Evolutionary conservation across 2,113 vertebrate genomes (phyloP), one percentile per base, ranked within the genome.

Genomic region (Gymnogyps californianus): DNA sequence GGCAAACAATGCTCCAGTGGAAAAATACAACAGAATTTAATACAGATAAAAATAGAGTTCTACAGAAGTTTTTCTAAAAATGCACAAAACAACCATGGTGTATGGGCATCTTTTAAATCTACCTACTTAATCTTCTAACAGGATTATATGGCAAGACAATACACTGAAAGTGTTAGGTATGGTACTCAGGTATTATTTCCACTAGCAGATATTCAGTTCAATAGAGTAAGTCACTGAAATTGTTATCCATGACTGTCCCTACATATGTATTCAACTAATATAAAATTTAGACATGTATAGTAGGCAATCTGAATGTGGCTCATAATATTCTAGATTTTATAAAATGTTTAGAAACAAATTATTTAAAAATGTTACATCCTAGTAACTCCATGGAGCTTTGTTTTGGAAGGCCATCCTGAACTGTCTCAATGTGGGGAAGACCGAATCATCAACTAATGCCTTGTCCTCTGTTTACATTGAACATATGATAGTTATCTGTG

Each of bases 21-120:
- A 87, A 97, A 95, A 96, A 87, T 69, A 75, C 15, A 90, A 55
- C 11, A 71, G 31, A 80, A 40, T 85, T 92, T 87, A 87, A 89
- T 69, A 67, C 28, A 67, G 49, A 57, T 59, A 84, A 95, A 89
- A 94, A 26, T 0, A 87, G 54, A 88, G 28, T 32, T 80, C 22
- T 46, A 72, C 13, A 69, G 44, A 57, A 61, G 25, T 62, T 78
- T 80, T 82, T 66, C 17, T 20, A 47, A 80, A 85, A 71, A 71
- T 9, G 9, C 16, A 81, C 13, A 52, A 81, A 95, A 17, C 7
- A 24, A 20, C 10, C 6, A 21, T 21, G 6, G 16, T 54, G 12
- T 57, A 34, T 10, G 4, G 11, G 1, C 26, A 69, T 61, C 36
- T 51, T 81, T 95, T 61, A 82, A 57, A 86, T 17, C 11, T 70